Base-by-base conservation (phyloP, 2,797 vertebrate genomes). In the Trachops cirrhosus region DNA sequence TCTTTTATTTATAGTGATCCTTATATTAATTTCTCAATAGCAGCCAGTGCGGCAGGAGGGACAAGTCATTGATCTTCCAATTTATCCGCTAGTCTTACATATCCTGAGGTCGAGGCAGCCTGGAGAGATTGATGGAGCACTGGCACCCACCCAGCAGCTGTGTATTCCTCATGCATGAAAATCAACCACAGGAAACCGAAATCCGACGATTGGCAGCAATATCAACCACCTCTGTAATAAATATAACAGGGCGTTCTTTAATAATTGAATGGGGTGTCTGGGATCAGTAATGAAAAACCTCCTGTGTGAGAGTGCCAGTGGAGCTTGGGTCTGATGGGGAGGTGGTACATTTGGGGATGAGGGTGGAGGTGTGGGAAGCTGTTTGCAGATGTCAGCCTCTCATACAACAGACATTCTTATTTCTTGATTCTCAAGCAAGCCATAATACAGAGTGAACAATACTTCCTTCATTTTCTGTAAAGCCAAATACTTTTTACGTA, bases 11-110 rank as follows among this genome's bases (percentile, higher is more conserved):
- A 99, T 98, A 97, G 97, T 97, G 96, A 98, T 98, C 98, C 98
- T 98, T 97, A 98, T 98, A 98, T 98, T 98, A 98, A 98, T 99
- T 99, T 99, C 98, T 99, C 98, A 99, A 98, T 98, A 98, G 98
- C 95, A 98, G 97, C 98, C 98, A 97, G 97, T 97, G 97, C 96
- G 89, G 98, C 97, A 98, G 98, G 98, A 98, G 98, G 97, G 97
- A 98, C 98, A 98, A 98, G 96, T 96, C 98, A 98, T 98, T 98
- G 98, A 98, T 99, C 98, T 98, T 98, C 98, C 98, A 98, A 98
- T 98, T 98, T 98, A 98, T 98, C 98, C 37, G 1, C 97, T 98
- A 84, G 96, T 97, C 97, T 98, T 98, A 98, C 96, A 98, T 98
- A 98, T 98, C 98, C 98, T 95, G 95, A 98, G 98, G 98, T 98